These are phyloP conservation scores for Homarus americanus DNA, from an alignment of 1,140 invertebrate genomes.

Conservation along the genomic window DNA sequence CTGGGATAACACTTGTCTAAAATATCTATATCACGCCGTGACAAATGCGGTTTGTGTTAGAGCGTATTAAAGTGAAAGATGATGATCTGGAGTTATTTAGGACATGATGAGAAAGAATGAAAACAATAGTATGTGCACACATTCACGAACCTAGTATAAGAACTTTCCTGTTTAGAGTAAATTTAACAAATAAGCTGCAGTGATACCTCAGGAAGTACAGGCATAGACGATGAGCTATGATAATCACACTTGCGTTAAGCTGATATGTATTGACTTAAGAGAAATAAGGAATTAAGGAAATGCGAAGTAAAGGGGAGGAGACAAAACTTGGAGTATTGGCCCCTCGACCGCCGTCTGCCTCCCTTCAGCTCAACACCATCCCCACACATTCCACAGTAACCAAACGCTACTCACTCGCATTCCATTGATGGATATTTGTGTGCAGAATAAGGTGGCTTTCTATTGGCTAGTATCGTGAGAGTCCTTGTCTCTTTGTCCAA, in stretches of 20 bases:
- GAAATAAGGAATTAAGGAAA: background rate
- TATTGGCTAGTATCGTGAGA: slow-evolving; percentile 26
- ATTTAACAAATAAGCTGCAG: background rate
- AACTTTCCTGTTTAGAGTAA: slow-evolving; percentile 18
- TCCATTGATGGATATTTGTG: slow-evolving; percentile 13
- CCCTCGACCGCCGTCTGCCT: slow-evolving; percentile 26
- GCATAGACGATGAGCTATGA: too few relatives aligned
- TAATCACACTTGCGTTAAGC: background rate
- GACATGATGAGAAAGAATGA: background rate
- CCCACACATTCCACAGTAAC: slow-evolving; percentile 24
- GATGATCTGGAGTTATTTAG: background rate
- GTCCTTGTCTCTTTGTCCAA: slow-evolving; percentile 27
- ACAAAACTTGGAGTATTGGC: background rate
- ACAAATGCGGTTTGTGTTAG: background rate
- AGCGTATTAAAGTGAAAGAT: background rate
- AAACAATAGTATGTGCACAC: background rate
- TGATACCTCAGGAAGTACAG: background rate
- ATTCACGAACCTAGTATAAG: slow-evolving; percentile 16
- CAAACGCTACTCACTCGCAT: slow-evolving; percentile 21
- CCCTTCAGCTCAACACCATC: slow-evolving; percentile 1
- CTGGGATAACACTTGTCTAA: background rate
- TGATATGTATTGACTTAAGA: background rate
- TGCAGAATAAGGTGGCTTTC: background rate
- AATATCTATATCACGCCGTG: background rate
- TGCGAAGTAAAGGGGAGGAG: background rate